These are phyloP conservation scores for Gasterosteus nipponicus DNA, from an alignment of 2,113 vertebrate species.

Conservation along the genomic window DNA sequence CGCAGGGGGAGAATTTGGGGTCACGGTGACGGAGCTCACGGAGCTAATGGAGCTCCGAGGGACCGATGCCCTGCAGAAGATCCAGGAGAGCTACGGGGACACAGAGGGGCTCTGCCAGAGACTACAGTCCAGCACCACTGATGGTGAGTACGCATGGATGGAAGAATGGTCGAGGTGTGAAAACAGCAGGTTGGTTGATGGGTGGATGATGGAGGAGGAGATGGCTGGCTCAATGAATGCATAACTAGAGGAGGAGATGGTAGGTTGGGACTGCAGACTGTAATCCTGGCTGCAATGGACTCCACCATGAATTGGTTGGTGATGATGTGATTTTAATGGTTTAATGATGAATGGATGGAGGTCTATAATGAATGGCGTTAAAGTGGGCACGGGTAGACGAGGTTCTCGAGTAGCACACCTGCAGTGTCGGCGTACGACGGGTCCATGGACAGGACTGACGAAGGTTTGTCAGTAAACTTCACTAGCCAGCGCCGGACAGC, in stretches of 20 bases:
- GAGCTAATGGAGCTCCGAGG: slow-evolving; percentile 91
- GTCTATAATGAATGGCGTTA: slow-evolving; percentile 46
- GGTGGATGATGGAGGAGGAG: slow-evolving; percentile 27
- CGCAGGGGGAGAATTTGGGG: slow-evolving; percentile 85
- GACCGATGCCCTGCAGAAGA: slow-evolving; percentile 86
- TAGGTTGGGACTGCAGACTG: background rate
- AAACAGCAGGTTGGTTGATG: background rate
- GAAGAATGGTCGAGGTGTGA: background rate
- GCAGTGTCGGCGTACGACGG: background rate
- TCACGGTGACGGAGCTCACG: slow-evolving; percentile 86
- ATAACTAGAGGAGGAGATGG: slow-evolving; percentile 7
- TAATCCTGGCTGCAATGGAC: slow-evolving; percentile 28
- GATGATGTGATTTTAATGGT: slow-evolving; percentile 55
- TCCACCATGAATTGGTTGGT: slow-evolving; percentile 39
- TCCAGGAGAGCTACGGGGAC: slow-evolving; percentile 87
- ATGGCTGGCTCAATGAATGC: slow-evolving; percentile 33
- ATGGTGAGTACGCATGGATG: slow-evolving; percentile 79
- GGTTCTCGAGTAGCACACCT: slow-evolving; percentile 16
- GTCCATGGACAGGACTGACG: background rate
- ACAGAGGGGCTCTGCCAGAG: slow-evolving; percentile 87
- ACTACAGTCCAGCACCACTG: slow-evolving; percentile 86
- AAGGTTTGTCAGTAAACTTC: too few relatives aligned
- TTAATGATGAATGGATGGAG: slow-evolving; percentile 39
- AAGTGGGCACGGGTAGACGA: slow-evolving; percentile 4
- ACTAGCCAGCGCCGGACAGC: too few relatives aligned